phyloP scores from a whole-genome alignment of 2,797 vertebrate genomes.

The Karalla daura region DNA sequence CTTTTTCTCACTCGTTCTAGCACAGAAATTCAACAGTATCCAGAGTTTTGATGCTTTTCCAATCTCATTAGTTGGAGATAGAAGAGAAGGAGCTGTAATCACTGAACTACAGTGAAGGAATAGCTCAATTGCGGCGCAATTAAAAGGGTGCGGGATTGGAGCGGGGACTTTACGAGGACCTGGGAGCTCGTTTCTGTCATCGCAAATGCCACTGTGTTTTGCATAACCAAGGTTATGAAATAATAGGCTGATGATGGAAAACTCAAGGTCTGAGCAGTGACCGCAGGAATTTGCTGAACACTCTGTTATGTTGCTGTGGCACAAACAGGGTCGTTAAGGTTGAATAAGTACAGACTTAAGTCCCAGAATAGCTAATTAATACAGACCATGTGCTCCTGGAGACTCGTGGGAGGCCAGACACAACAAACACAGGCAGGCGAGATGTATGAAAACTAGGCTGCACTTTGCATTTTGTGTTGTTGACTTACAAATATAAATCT shows the following conservation, averaged over 20 bases:
- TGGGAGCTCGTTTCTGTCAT: constrained; percentile 43
- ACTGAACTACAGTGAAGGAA: constrained; percentile 10
- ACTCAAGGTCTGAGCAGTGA: constrained; percentile 56
- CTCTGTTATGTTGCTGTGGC: constrained; percentile 33
- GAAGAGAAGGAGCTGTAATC: background rate
- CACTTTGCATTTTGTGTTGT: constrained; percentile 6
- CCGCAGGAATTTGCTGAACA: constrained; percentile 53
- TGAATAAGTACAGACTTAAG: constrained; percentile 53
- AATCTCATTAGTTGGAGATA: background rate
- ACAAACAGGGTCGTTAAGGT: constrained; percentile 56
- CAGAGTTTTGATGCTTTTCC: constrained; percentile 3
- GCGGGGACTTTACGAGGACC: constrained; percentile 35
- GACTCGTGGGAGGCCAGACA: constrained; percentile 27
- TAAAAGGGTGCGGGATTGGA: constrained; percentile 33
- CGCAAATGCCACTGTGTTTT: constrained; percentile 61
- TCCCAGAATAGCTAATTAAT: constrained; percentile 62
- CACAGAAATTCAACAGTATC: constrained; percentile 8
- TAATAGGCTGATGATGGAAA: constrained; percentile 61
- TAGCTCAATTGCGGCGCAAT: constrained; percentile 20
- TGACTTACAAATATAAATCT: background rate
- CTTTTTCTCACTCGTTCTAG: too few relatives aligned
- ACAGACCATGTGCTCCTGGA: constrained; percentile 14
- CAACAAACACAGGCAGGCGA: constrained; percentile 14
- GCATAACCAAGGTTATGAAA: constrained; percentile 63
- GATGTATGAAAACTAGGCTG: constrained; percentile 6